These are phyloP conservation scores for Thera britannica DNA, from an alignment of 2,888 invertebrate genomes.

Conservation along the genomic window DNA sequence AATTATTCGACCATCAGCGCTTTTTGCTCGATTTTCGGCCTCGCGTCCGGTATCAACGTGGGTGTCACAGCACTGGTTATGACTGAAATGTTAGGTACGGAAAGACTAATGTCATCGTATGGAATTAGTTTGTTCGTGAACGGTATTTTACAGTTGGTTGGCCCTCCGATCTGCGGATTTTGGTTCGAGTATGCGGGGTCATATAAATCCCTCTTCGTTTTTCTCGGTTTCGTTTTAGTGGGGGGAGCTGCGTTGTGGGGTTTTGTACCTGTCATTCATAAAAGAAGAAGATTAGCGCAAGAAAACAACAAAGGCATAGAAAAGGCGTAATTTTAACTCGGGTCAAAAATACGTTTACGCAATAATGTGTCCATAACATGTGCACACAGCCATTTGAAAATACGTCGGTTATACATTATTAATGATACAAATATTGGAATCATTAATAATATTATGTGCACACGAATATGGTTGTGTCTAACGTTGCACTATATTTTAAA, in stretches of 20 bases:
- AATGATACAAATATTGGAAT: conserved; percentile 1
- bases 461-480: neutral
- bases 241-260: conserved; percentile 90
- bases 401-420: neutral
- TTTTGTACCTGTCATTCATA: conserved; percentile 89
- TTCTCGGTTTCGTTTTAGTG: conserved; percentile 89
- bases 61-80: conserved; percentile 95
- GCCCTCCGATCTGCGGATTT: conserved; percentile 92
- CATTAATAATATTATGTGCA: conserved; percentile 5
- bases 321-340: conserved; percentile 54
- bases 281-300: conserved; percentile 57
- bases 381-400: neutral
- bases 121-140: conserved; percentile 94
- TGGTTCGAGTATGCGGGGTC: conserved; percentile 87
- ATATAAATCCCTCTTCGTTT: conserved; percentile 89
- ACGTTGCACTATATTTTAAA: conserved; percentile 6
- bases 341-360: conserved; percentile 15
- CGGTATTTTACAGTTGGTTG: conserved; percentile 91
- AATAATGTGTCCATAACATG: conserved; percentile 1
- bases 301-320: conserved; percentile 40
- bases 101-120: conserved; percentile 93
- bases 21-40: conserved; percentile 91
- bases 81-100: conserved; percentile 94
- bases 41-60: conserved; percentile 93
- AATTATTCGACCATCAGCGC: conserved; percentile 87